A percentile compares a stretch with the other conserved stretches of the same genome.
phyloP scores from a whole-genome alignment of 2,113 vertebrate genomes.

The Alethe diademata region DNA sequence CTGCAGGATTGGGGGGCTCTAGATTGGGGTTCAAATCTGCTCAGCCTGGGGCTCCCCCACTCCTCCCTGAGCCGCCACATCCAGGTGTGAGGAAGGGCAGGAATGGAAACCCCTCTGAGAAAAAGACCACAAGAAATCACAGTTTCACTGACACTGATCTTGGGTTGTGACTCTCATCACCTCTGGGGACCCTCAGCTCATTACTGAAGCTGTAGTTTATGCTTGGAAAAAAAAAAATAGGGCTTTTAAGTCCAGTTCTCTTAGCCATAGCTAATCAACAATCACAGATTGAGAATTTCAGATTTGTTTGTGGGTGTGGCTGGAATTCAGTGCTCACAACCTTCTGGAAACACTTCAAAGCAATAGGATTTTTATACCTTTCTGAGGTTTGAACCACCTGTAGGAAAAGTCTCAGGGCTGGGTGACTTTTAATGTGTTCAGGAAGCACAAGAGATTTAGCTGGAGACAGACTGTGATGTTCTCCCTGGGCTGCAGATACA shows the following conservation, averaged over 20 bases:
- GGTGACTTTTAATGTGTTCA: background rate
- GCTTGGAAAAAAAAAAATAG: background rate
- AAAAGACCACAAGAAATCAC: background rate
- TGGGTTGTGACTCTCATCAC: background rate
- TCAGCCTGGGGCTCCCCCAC: background rate
- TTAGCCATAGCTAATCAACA: fast-evolving
- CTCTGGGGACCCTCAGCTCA: background rate
- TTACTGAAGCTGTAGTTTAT: background rate
- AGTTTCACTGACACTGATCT: background rate
- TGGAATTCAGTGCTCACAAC: background rate
- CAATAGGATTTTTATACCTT: background rate
- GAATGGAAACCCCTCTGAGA: background rate
- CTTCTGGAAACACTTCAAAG: background rate
- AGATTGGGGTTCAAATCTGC: background rate
- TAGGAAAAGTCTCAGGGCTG: background rate
- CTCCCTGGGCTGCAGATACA: background rate
- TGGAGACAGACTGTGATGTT: background rate
- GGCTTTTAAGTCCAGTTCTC: background rate
- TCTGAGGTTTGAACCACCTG: background rate
- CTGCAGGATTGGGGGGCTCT: background rate
- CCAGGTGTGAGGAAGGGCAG: background rate
- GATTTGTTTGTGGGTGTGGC: background rate
- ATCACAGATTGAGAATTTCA: background rate
- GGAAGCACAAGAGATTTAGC: background rate
- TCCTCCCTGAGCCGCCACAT: background rate